Evolutionary conservation across 2,113 vertebrate species (phyloP).

Genomic region (Vulpes ferrilata): DNA sequence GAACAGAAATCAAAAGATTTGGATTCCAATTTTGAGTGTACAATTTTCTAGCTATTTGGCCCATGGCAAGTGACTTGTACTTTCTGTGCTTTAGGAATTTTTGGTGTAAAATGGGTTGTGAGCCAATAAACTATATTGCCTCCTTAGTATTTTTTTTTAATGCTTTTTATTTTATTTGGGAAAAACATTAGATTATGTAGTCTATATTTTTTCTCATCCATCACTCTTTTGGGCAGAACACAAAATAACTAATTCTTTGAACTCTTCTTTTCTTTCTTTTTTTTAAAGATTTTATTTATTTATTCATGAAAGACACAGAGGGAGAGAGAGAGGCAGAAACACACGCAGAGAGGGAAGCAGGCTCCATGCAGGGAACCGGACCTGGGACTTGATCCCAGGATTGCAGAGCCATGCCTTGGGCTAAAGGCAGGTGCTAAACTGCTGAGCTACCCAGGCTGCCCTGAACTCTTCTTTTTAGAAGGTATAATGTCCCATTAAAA

Average conservation of each 20-base stretch:
- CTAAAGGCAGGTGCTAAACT: no score
- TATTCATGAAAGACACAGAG: no score
- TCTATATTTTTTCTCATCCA: background rate
- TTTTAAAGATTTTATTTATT: no score
- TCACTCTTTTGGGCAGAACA: background rate
- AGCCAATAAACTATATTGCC: background rate
- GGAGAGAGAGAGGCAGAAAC: no score
- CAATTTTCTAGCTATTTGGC: background rate
- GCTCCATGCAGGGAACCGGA: no score
- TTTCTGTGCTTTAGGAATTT: background rate
- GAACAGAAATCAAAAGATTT: background rate
- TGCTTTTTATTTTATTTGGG: background rate
- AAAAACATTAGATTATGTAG: background rate
- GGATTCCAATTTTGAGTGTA: background rate
- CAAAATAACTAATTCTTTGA: background rate
- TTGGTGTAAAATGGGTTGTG: background rate
- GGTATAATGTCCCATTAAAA: background rate
- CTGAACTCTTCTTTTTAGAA: background rate
- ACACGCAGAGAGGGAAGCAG: no score
- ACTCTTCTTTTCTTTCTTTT: background rate
- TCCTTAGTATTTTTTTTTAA: background rate
- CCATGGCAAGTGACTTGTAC: no score
- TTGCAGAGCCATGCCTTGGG: no score
- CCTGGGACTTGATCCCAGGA: no score
- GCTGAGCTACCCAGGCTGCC: no score